A percentile compares a stretch with the other conserved stretches of the same genome.
Evolutionary conservation across 2,113 vertebrate species (phyloP).

Genomic region (Hippocampus comes): DNA sequence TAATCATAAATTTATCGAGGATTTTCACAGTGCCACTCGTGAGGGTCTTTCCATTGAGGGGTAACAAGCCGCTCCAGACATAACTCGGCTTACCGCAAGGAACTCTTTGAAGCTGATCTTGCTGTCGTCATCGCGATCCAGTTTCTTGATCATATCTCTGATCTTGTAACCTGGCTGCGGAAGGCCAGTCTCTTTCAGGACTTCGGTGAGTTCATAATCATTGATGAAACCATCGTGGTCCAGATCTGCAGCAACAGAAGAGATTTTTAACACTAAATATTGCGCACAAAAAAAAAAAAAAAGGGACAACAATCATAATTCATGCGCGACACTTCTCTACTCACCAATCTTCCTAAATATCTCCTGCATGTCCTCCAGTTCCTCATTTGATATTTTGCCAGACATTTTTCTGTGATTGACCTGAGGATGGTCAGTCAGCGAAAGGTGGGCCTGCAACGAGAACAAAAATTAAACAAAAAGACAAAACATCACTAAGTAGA

Average conservation of each 20-base stretch:
- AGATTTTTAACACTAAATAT: background rate
- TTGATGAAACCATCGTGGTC: conserved; percentile 83
- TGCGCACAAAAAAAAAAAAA: background rate
- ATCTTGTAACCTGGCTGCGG: conserved; percentile 87
- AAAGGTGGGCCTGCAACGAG: conserved; percentile 37
- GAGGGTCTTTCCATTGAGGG: conserved; percentile 9
- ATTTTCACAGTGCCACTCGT: conserved; percentile 8
- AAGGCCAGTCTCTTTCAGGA: conserved; percentile 88
- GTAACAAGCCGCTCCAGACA: background rate
- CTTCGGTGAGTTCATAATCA: conserved; percentile 84
- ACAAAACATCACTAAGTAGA: background rate
- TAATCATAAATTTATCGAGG: conserved; percentile 36
- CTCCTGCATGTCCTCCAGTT: conserved; percentile 88
- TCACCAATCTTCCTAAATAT: conserved; percentile 90
- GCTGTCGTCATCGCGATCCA: conserved; percentile 89
- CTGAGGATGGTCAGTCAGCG: conserved; percentile 55
- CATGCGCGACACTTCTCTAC: conserved; percentile 42
- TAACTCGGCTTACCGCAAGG: conserved; percentile 76
- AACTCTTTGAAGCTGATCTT: conserved; percentile 93
- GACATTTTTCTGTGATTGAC: conserved; percentile 81
- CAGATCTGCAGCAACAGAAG: conserved; percentile 75
- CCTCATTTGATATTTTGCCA: conserved; percentile 89
- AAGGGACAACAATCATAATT: too few relatives aligned
- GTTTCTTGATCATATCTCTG: conserved; percentile 89
- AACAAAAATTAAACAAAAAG: conserved; percentile 6